Evolutionary conservation across 2,113 vertebrate genomes (phyloP).

Genomic region (Meleagris gallopavo): DNA sequence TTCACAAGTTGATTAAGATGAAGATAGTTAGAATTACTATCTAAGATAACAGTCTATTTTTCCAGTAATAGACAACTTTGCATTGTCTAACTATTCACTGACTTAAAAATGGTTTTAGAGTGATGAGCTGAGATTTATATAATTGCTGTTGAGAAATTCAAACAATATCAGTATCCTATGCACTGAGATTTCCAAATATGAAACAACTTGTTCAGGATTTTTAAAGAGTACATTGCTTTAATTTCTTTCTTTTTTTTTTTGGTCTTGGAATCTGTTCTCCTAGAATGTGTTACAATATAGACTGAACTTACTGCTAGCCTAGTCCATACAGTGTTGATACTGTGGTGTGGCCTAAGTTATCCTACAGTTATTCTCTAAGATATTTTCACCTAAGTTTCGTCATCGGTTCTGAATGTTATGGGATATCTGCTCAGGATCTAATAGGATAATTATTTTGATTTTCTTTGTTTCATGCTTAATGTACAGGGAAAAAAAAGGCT

Average conservation of each 20-base stretch:
- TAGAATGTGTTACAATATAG: background rate
- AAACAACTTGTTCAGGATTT: background rate
- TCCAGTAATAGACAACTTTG: background rate
- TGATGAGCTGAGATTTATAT: accelerated
- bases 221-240: background rate
- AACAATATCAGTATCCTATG: background rate
- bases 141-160: background rate
- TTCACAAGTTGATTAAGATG: background rate
- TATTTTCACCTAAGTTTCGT: background rate
- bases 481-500: accelerated
- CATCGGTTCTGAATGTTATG: background rate
- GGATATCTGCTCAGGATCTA: background rate
- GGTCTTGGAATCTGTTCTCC: background rate
- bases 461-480: background rate
- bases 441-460: background rate
- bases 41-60: background rate
- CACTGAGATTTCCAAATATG: background rate
- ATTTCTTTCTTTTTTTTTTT: background rate
- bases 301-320: background rate
- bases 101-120: background rate
- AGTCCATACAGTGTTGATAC: background rate
- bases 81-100: background rate
- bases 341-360: background rate
- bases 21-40: background rate
- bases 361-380: background rate